phyloP scores from a whole-genome alignment of 2,797 vertebrate species.

The Euphonia xanthogaster region DNA sequence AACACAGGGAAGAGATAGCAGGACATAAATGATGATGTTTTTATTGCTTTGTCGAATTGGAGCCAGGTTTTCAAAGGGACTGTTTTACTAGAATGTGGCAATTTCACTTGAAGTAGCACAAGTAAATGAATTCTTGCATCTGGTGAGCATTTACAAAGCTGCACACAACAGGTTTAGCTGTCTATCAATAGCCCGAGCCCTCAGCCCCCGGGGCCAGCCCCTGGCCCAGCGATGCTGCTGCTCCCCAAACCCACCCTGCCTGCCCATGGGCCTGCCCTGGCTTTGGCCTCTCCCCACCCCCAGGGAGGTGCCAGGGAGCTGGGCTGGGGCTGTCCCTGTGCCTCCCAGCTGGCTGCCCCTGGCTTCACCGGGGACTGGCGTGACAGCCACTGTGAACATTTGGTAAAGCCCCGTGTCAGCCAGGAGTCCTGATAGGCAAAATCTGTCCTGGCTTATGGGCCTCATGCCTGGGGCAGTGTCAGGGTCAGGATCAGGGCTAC shows the following conservation, averaged over 20 bases:
- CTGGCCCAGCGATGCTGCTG: rapidly evolving
- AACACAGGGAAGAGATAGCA: background rate
- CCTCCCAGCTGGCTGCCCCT: background rate
- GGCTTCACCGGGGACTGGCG: background rate
- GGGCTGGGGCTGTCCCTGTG: rapidly evolving
- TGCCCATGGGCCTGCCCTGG: rapidly evolving
- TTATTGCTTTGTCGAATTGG: background rate
- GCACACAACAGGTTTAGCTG: background rate
- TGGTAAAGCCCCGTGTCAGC: rapidly evolving
- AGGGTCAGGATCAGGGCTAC: background rate
- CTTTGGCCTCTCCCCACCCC: rapidly evolving
- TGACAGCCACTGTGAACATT: background rate
- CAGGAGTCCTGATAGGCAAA: background rate
- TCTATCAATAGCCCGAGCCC: background rate
- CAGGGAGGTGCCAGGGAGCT: rapidly evolving
- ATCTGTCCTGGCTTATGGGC: background rate
- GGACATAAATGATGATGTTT: background rate
- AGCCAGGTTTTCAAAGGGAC: background rate
- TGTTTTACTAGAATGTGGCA: background rate
- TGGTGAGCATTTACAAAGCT: background rate
- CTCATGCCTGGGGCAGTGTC: background rate
- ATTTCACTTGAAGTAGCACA: background rate
- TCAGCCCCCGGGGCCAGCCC: rapidly evolving
- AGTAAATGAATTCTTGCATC: background rate
- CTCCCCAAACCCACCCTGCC: background rate